Evolutionary conservation across 2,113 vertebrate genomes (phyloP), one percentile per base, ranked within the genome.

Genomic region (Gila orcuttii): DNA sequence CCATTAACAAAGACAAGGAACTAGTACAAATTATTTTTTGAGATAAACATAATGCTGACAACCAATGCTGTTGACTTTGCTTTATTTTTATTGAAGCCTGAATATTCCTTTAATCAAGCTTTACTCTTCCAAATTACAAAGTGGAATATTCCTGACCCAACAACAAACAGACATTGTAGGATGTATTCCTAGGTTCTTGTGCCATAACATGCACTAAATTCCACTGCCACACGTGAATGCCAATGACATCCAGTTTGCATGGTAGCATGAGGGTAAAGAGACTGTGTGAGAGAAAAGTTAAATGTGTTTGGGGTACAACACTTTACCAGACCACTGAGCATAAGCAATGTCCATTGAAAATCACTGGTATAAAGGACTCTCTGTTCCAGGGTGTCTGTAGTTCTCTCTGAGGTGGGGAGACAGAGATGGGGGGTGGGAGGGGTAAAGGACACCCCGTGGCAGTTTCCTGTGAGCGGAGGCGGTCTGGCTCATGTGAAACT

Each of bases 301-400:
- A 82, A 87, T 68, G 88, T 90, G 81, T 90, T 90, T 89, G 75
- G 76, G 81, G 69, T 89, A 89, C 85, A 90, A 89, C 85, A 89
- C 85, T 88, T 89, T 87, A 82, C 84, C 88, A 88, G 87, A 80
- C 74, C 85, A 80, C 76, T 87, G 88, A 88, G 79, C 83, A 87
- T 88, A 84, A 75, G 86, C 88, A 88, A 87, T 89, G 88, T 77
- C 78, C 60, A 84, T 81, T 84, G 82, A 59, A 82, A 78, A 60
- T 33, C 13, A 13, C 36, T 33, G 45, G 42, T 68, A 89, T 88
- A 90, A 90, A 90, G 87, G 75, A 64, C 77, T 62, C 77, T 39
- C 86, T 90, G 88, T 90, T 86, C 28, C 25, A 82, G 45, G 15
- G 68, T 74, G 55, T 60, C 60, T 52, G 19, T 31, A 55, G 50